Conservation (phyloP, 2,888 invertebrate genomes). For the Tigriopus californicus region DNA sequence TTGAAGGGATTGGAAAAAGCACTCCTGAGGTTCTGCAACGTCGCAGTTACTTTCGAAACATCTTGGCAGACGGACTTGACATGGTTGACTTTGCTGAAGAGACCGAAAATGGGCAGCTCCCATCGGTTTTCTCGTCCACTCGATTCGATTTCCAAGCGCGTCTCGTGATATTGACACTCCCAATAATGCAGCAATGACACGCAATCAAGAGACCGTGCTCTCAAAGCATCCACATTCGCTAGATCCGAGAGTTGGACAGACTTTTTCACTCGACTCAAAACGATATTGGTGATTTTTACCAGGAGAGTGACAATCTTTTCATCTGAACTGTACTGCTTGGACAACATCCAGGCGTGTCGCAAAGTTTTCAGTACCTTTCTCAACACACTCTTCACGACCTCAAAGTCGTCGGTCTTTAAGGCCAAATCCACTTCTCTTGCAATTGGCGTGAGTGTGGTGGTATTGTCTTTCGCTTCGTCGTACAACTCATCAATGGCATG, state of each 20-base stretch:
- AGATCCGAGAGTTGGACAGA: neutral
- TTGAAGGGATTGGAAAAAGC: neutral
- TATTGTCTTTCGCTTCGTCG: conserved; percentile 15
- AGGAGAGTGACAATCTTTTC: conserved; percentile 4
- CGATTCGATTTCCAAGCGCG: conserved; percentile 7
- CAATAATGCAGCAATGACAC: neutral
- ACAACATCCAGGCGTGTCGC: conserved; percentile 12
- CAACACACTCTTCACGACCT: neutral
- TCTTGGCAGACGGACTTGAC: conserved; percentile 6
- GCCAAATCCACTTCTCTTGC: neutral
- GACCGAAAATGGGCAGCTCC: conserved; percentile 4
- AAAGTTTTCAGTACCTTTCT: neutral
- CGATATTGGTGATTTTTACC: conserved; percentile 11
- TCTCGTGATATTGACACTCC: neutral
- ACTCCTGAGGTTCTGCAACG: neutral
- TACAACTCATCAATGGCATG: neutral
- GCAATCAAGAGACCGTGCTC: neutral
- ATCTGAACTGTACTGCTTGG: conserved; percentile 11
- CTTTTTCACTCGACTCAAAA: neutral
- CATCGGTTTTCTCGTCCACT: conserved; percentile 15
- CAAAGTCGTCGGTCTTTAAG: neutral
- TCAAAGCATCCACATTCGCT: neutral
- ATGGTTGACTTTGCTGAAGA: conserved; percentile 3
- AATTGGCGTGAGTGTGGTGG: conserved; percentile 4
- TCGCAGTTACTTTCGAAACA: neutral